These are phyloP conservation scores for Epinotia ramella DNA, from an alignment of 2,888 invertebrate genomes.

Conservation along the genomic window DNA sequence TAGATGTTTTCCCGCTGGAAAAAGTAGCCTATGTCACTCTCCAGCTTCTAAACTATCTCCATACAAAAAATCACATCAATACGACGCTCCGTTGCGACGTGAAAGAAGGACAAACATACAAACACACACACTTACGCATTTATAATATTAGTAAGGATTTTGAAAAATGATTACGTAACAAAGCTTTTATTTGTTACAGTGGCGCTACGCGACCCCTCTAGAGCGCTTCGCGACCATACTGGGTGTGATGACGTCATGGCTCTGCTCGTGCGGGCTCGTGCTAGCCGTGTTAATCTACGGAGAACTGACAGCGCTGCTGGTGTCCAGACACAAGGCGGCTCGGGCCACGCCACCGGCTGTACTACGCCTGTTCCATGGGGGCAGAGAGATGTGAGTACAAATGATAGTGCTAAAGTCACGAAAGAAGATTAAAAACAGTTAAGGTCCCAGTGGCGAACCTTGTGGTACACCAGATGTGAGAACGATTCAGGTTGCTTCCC, in stretches of 20 bases:
- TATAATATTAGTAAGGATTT: too few relatives aligned
- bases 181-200: conserved; percentile 59
- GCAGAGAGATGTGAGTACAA: conserved; percentile 77
- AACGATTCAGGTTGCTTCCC: too few relatives aligned
- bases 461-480: background rate
- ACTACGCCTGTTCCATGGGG: conserved; percentile 81
- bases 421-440: background rate
- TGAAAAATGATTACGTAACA: background rate
- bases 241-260: conserved; percentile 60
- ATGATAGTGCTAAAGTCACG: too few relatives aligned
- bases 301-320: conserved; percentile 86
- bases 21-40: too few relatives aligned
- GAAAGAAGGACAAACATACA: too few relatives aligned
- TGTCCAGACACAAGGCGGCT: conserved; percentile 76
- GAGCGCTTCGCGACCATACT: conserved; percentile 61
- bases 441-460: background rate
- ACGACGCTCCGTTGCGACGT: too few relatives aligned
- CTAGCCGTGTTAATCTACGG: conserved; percentile 87
- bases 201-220: conserved; percentile 71
- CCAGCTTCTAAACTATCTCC: too few relatives aligned
- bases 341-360: conserved; percentile 70
- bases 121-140: too few relatives aligned
- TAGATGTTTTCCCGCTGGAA: too few relatives aligned
- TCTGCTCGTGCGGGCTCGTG: conserved; percentile 73
- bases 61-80: too few relatives aligned